Evolutionary conservation across 2,113 vertebrate genomes (phyloP).

Genomic region (Condylura cristata): DNA sequence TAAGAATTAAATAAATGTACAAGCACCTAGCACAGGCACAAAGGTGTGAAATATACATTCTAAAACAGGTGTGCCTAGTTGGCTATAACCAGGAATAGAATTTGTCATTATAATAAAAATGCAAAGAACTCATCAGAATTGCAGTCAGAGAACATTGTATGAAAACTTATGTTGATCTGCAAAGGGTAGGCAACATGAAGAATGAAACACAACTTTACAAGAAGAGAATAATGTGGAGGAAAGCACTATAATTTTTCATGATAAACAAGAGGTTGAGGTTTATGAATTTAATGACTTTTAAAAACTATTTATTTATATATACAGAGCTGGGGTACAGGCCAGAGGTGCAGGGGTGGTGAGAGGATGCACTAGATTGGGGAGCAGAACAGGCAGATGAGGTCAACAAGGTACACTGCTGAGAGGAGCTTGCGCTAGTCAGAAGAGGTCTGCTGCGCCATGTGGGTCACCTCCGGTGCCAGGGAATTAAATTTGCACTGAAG

Average conservation of each 20-base stretch:
- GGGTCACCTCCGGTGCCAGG: too few species aligned
- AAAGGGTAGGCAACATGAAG: background rate
- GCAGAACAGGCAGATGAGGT: too few species aligned
- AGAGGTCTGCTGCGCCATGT: too few species aligned
- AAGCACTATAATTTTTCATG: background rate
- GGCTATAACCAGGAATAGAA: background rate
- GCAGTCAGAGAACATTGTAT: background rate
- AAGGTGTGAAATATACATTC: background rate
- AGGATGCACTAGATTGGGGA: too few species aligned
- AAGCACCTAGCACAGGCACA: background rate
- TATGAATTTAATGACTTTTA: background rate
- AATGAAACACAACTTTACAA: background rate
- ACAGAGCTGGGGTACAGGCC: too few species aligned
- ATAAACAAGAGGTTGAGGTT: background rate
- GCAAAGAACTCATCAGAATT: background rate
- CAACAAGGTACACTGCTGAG: too few species aligned
- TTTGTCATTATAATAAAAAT: background rate
- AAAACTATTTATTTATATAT: too few species aligned
- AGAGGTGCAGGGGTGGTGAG: too few species aligned
- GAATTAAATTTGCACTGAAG: too few species aligned
- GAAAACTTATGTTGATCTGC: background rate
- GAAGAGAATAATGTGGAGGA: background rate
- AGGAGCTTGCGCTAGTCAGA: too few species aligned
- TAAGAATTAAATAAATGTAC: background rate
- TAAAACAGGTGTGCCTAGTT: background rate